Evolutionary conservation across 2,888 invertebrate genomes (phyloP), one percentile per base, ranked within the genome.

Genomic region (Dryobota labecula): DNA sequence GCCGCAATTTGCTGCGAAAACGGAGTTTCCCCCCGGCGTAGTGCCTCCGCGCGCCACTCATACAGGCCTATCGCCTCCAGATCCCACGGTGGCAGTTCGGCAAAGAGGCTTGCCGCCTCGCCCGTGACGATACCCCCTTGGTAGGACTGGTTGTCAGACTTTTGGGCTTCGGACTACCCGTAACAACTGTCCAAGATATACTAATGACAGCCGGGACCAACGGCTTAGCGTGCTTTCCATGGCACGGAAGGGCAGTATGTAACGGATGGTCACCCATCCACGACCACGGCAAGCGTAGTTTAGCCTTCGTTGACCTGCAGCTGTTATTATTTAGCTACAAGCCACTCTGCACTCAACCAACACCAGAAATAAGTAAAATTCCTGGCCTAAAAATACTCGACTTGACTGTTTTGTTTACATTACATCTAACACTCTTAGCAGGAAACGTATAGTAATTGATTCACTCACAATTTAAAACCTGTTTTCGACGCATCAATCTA

Each of bases 401-500:
- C 20, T 49, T 36, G 45, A 45, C 41, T 70, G 7, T 30, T 49
- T 20, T 72, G 64, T 81, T 81, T 81, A 70, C 60, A 66, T 76
- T 76, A 57, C 36, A 64, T 61, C 75, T 78, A 80, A 38, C 65
- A 78, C 68, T 74, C 38, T 61, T 47, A 75, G 18, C 62, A 71
- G 74, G 67, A 74, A 74, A 54, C 43, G 61, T 70, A 18, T 33
- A 62, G 65, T 69, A 57, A 80, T 72, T 53, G 69, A 71, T 63
- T 49, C 78, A 62, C 78, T 64, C 78, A 78, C 51, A 63, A 15
- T 49, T 64, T 76, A 27, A 36, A 79, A 75, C 67, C 60, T 76
- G 78, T 81, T 81, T 81, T 78, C 61, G 62, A 72, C 45, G 27
- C 69, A 76, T 81, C 78, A 81, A 67, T 81, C 78, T 24, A 53